Percentiles rank a stretch among this genome's conserved stretches.
Evolutionary conservation across 2,113 vertebrate genomes (phyloP).

Genomic region (Nettapus auritus): DNA sequence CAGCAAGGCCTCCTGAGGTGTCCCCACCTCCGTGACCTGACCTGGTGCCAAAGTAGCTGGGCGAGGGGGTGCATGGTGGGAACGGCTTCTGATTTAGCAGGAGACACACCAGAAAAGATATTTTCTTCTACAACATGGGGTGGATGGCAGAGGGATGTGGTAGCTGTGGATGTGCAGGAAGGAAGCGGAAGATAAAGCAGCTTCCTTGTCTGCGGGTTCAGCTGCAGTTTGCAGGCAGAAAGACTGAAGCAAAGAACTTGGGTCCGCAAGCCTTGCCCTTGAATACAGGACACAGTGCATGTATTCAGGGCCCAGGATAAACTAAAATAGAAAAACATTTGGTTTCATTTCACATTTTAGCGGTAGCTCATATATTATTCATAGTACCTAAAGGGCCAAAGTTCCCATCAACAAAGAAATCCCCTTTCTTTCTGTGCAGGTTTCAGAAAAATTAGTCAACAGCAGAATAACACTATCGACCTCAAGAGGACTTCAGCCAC

Average conservation of each 20-base stretch:
- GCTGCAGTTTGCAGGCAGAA: neutral
- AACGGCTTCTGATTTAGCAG: neutral
- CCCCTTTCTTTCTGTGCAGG: neutral
- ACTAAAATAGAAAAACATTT: constrained; percentile 9
- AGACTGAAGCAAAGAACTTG: neutral
- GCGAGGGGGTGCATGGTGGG: fast-evolving
- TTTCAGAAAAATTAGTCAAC: neutral
- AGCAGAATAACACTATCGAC: neutral
- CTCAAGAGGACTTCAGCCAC: neutral
- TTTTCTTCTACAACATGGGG: neutral
- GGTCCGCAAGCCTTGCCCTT: neutral
- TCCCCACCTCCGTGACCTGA: neutral
- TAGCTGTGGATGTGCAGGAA: neutral
- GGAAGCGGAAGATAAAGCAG: neutral
- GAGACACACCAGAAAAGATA: neutral
- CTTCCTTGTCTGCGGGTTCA: neutral
- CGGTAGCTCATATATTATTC: constrained; percentile 11
- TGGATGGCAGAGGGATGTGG: neutral
- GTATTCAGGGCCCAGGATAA: neutral
- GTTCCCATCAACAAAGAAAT: neutral
- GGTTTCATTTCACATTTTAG: constrained; percentile 28
- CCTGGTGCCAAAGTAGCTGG: neutral
- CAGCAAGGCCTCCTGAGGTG: neutral
- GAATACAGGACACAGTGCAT: neutral
- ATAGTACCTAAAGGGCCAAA: constrained; percentile 6